A percentile compares a stretch with the other conserved stretches of the same genome.
Conservation (phyloP, 2,888 invertebrate genomes). For the Amphipoea lucens region DNA sequence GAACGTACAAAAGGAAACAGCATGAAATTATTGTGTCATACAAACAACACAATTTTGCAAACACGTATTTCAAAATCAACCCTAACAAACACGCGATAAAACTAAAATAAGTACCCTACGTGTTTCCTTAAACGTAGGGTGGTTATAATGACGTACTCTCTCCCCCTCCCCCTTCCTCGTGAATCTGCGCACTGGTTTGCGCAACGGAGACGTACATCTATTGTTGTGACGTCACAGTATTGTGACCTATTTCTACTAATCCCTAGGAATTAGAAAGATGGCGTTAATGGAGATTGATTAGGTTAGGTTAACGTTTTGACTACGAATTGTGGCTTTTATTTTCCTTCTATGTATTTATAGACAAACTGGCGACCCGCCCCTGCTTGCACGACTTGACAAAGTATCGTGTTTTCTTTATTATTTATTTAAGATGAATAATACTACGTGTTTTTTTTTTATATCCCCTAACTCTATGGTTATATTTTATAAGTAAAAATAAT, state of each 20-base stretch:
- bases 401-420: neutral
- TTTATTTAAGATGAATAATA: neutral
- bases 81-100: neutral
- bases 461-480: too few species aligned
- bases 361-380: neutral
- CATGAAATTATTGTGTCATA: neutral
- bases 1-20: too few species aligned
- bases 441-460: too few species aligned
- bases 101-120: constrained; percentile 7
- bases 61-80: neutral
- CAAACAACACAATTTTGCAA: neutral
- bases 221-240: constrained; percentile 51
- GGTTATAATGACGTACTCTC: constrained; percentile 47
- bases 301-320: neutral
- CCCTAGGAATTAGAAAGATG: neutral
- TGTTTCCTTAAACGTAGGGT: constrained; percentile 5
- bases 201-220: constrained; percentile 29
- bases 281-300: neutral
- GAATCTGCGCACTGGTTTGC: constrained; percentile 45
- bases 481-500: too few species aligned
- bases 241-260: constrained; percentile 27
- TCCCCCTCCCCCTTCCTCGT: neutral
- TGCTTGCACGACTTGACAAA: neutral
- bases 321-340: neutral
- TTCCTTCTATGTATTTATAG: neutral